Evolutionary conservation across 92 coral and sea anemone species (phyloP), one percentile per base, ranked within the genome.

Genomic region (Scolanthus callimorphus): DNA sequence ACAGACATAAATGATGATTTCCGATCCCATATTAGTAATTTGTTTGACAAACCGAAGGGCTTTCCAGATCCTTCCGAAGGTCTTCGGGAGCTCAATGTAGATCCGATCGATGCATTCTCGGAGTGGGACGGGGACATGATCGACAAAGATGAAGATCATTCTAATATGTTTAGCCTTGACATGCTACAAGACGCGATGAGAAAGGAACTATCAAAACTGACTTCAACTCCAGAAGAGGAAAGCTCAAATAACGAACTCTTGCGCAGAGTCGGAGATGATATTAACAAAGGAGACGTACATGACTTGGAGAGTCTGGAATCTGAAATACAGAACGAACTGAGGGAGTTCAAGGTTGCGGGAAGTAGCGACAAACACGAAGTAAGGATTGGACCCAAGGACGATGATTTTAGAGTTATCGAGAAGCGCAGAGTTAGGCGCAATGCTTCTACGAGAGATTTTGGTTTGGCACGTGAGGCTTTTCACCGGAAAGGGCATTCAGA

Each of bases 231-330:
- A 20, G 43, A 28, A 1, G 70, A 50, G 20, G 30, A 38, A 4
- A 60, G 38, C 26, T 26, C 57, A 2, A 77, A 71, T 25, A 41
- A 30, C 12, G 73, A 45, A 12, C 34, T 88, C 38, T 47, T 87
- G 8, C 67, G 72, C 15, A 79, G 96, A 9, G 86, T 83, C n/a
- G 55, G 59, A 26, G 67, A 88, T 19, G 86, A 83, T 64, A 78
- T 88, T 25, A 53, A 69, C 15, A 74, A 49, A 10, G 78, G 77
- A 63, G 73, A 88, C 29, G 59, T 88, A 22, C 70, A 64, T 4
- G 90, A 83, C 50, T 52, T 88, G 25, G 79, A 83, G 43, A 57
- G 61, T 0, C 39, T 83, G 29, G 90, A 88, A 52, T 51, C 60
- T 22, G 62, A 83, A 27, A 55, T 88, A 2, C 43, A 69, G 3